A percentile compares a stretch with the other conserved stretches of the same genome.
Evolutionary conservation across 1,140 invertebrate species (phyloP).

Genomic region (Procambarus virginalis): DNA sequence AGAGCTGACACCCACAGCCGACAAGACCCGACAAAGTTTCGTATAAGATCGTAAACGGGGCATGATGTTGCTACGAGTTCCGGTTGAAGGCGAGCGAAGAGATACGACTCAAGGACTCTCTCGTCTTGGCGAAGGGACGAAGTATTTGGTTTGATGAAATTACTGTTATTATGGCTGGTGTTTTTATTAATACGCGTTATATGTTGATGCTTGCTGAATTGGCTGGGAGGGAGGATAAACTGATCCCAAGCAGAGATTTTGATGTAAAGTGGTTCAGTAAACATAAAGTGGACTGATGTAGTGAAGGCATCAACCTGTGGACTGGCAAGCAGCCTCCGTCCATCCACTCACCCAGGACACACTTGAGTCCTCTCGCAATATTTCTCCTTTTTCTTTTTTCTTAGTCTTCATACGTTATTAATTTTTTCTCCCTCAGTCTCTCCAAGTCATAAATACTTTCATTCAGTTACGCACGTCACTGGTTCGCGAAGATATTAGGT

Average conservation of each 20-base stretch:
- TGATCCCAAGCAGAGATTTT: not conserved
- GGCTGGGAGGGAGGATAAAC: not conserved
- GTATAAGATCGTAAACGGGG: not conserved
- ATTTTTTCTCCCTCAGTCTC: too few species aligned
- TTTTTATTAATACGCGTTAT: constrained; percentile 19
- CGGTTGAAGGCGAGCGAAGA: constrained; percentile 33
- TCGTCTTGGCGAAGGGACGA: constrained; percentile 26
- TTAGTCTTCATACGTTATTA: too few species aligned
- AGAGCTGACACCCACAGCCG: constrained; percentile 21
- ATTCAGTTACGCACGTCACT: too few species aligned
- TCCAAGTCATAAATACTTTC: too few species aligned
- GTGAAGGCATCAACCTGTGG: not conserved
- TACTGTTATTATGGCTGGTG: constrained; percentile 19
- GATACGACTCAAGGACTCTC: not conserved
- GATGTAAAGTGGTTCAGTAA: not conserved
- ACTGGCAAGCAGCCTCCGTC: not conserved
- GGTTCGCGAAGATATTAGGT: too few species aligned
- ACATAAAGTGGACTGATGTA: too few species aligned
- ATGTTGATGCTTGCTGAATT: constrained; percentile 4
- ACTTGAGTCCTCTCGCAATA: too few species aligned
- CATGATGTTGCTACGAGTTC: constrained; percentile 26
- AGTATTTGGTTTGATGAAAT: constrained; percentile 45
- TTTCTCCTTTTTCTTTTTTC: too few species aligned
- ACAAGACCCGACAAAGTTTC: constrained; percentile 17
- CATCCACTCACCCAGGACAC: not conserved